A percentile compares a stretch with the other conserved stretches of the same genome.
Conservation (phyloP, 1,140 invertebrate genomes). For the Dendrolimus punctatus region DNA sequence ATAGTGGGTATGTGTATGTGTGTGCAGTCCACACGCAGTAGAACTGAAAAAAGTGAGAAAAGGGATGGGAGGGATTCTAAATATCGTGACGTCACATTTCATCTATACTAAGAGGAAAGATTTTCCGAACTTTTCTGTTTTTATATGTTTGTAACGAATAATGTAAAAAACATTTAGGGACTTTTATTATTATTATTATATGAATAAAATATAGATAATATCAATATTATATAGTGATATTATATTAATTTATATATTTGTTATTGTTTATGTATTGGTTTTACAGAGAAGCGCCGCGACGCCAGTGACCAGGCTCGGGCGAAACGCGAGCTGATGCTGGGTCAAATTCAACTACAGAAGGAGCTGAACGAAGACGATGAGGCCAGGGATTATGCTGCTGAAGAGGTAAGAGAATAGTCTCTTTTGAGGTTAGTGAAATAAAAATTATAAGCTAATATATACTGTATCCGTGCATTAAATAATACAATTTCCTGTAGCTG, state of each 20-base stretch:
- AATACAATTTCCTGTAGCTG: too few species aligned
- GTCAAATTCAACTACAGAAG: slow-evolving; percentile 40
- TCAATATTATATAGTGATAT: background rate
- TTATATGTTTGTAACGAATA: too few species aligned
- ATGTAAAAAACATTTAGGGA: too few species aligned
- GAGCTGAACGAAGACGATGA: slow-evolving; percentile 74
- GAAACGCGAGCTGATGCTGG: slow-evolving; percentile 48
- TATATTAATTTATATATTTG: background rate
- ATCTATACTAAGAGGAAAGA: too few species aligned
- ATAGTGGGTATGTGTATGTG: too few species aligned
- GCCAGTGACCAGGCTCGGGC: slow-evolving; percentile 40
- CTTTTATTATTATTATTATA: too few species aligned
- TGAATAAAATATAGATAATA: too few species aligned
- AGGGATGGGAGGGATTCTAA: too few species aligned
- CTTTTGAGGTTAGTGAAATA: background rate
- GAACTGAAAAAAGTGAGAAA: too few species aligned
- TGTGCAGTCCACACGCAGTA: too few species aligned
- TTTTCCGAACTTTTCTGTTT: too few species aligned
- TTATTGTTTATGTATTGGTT: slow-evolving; percentile 5
- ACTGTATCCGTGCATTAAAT: background rate
- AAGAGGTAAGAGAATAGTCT: slow-evolving; percentile 70
- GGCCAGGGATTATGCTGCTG: slow-evolving; percentile 73
- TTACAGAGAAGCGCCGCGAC: slow-evolving; percentile 44
- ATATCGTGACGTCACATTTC: too few species aligned
- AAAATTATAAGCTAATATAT: background rate